phyloP scores from a whole-genome alignment of 2,113 vertebrate genomes.

The Origma solitaria region DNA sequence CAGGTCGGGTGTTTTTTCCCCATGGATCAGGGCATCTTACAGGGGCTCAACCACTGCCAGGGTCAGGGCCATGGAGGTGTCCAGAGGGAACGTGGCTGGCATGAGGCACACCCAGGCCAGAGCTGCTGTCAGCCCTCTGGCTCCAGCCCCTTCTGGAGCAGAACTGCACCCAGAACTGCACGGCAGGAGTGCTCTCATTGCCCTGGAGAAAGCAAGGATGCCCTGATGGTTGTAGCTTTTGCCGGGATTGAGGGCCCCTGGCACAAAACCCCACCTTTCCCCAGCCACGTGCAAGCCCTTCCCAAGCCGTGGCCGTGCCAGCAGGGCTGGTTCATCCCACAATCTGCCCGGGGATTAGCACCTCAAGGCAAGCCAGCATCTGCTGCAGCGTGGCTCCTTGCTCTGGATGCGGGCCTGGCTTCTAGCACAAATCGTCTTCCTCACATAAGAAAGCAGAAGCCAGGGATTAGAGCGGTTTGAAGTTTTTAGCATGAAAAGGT shows the following conservation, averaged over 20 bases:
- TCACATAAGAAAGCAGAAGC: conserved; percentile 19
- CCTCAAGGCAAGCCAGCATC: not conserved
- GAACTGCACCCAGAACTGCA: not conserved
- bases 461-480: conserved; percentile 14
- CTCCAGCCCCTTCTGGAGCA: not conserved
- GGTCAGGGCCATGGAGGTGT: fast-evolving
- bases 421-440: conserved; percentile 1
- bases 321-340: not conserved
- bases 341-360: not conserved
- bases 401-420: not conserved
- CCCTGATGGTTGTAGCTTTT: not conserved
- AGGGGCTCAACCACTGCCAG: not conserved
- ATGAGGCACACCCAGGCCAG: fast-evolving
- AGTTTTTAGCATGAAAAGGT: conserved; percentile 31
- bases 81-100: not conserved
- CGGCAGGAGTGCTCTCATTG: not conserved
- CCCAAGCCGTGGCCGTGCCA: not conserved
- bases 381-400: not conserved
- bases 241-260: not conserved
- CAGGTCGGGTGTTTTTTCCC: not conserved
- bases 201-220: not conserved
- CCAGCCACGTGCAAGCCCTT: not conserved
- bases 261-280: fast-evolving
- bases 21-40: not conserved
- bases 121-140: not conserved